Conservation (phyloP, 2,113 vertebrate genomes). For the Erpornis zantholeuca region DNA sequence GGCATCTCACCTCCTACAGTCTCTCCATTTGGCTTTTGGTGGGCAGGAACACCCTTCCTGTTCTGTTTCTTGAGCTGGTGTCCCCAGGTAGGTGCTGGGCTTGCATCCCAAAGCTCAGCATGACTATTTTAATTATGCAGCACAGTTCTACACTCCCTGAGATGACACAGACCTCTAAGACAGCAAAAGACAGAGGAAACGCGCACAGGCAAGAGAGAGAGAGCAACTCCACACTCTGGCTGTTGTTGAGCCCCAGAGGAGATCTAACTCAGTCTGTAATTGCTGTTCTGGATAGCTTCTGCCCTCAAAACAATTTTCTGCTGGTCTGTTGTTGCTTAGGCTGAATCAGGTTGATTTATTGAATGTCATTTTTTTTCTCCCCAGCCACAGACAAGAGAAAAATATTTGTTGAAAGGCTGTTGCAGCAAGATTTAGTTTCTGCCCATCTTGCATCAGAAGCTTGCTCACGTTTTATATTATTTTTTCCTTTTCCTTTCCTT, state of each 20-base stretch:
- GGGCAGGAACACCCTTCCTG: not conserved
- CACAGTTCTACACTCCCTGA: not conserved
- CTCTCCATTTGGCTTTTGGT: not conserved
- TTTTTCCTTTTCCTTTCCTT: not conserved
- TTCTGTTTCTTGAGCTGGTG: not conserved
- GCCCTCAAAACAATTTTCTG: conserved; percentile 65
- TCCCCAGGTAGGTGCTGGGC: not conserved
- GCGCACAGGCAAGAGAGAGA: fast-evolving
- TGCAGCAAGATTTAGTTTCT: conserved; percentile 36
- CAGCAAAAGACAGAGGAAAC: not conserved
- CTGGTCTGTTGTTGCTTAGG: conserved; percentile 44
- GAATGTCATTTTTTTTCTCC: conserved; percentile 49
- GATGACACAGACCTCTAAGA: not conserved
- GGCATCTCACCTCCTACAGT: not conserved
- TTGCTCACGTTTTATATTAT: not conserved
- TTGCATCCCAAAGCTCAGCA: not conserved
- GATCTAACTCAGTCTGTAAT: conserved; percentile 60
- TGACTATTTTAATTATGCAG: not conserved
- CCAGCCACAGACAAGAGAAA: conserved; percentile 50
- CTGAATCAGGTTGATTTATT: conserved; percentile 61
- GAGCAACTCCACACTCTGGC: not conserved
- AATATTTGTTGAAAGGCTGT: conserved; percentile 45
- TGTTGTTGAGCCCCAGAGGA: conserved; percentile 6
- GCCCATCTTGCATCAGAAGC: not conserved
- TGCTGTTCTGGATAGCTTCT: conserved; percentile 58